Percentiles rank a stretch among this genome's conserved stretches.
Evolutionary conservation across 2,888 invertebrate genomes (phyloP).

Genomic region (Andrena trimmerana): DNA sequence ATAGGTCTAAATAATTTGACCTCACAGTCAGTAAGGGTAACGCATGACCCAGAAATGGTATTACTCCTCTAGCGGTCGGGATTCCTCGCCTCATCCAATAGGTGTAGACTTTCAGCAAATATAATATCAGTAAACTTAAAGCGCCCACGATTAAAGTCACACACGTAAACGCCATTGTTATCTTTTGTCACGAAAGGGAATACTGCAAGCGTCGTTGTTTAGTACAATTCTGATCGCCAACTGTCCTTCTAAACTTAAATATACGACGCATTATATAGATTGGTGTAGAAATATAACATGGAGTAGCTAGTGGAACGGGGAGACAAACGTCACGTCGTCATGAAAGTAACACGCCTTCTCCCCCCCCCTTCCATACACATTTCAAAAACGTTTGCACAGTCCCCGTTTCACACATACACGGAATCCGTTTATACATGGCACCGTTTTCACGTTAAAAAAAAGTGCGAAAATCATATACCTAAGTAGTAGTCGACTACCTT

Average conservation of each 20-base stretch:
- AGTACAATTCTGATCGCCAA: background rate
- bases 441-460: too few relatives aligned
- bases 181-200: background rate
- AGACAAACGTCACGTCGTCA: too few relatives aligned
- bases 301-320: too few relatives aligned
- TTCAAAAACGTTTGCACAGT: too few relatives aligned
- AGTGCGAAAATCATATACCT: too few relatives aligned
- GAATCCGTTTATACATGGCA: too few relatives aligned
- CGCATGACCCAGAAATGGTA: constrained; percentile 71
- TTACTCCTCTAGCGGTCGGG: constrained; percentile 38
- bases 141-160: background rate
- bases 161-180: constrained; percentile 17
- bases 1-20: constrained; percentile 32
- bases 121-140: background rate
- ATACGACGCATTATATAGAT: background rate
- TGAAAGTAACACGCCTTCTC: too few relatives aligned
- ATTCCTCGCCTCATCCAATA: constrained; percentile 68
- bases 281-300: too few relatives aligned
- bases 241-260: background rate
- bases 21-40: constrained; percentile 45
- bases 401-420: too few relatives aligned
- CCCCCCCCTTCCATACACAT: too few relatives aligned
- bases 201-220: background rate
- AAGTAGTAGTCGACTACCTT: too few relatives aligned
- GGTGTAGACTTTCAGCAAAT: constrained; percentile 9